These are phyloP conservation scores for Drosophila truncata DNA, from an alignment of 1,140 invertebrate species.

Conservation along the genomic window DNA sequence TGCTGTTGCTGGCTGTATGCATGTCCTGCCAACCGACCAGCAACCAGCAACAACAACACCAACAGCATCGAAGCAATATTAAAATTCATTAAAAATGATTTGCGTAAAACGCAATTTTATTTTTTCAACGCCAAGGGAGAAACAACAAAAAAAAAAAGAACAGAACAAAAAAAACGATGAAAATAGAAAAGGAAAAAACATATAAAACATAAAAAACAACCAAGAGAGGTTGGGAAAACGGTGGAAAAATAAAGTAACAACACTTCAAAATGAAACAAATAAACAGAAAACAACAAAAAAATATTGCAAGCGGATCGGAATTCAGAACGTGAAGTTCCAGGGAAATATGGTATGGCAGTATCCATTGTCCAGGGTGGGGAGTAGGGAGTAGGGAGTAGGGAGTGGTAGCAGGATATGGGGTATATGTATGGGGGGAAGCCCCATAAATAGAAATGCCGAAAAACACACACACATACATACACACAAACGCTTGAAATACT, in stretches of 20 bases:
- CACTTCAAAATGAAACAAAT: conserved; percentile 65
- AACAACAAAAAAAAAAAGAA: conserved; percentile 7
- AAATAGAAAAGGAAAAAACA: conserved; percentile 28
- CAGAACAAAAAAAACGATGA: conserved; percentile 8
- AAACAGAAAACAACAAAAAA: conserved; percentile 38
- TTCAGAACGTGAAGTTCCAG: conserved; percentile 1
- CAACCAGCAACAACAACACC: conserved; percentile 20
- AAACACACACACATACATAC: background rate
- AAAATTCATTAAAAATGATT: conserved; percentile 85
- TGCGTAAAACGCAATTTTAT: conserved; percentile 84
- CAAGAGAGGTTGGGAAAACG: background rate
- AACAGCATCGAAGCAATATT: conserved; percentile 60
- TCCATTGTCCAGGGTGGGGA: background rate
- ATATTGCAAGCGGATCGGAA: conserved; percentile 27
- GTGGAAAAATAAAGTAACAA: conserved; percentile 58
- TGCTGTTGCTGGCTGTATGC: conserved; percentile 40
- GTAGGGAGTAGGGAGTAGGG: background rate
- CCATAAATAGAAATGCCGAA: conserved; percentile 16
- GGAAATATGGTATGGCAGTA: conserved; percentile 10
- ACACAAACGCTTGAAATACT: background rate
- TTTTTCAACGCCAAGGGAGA: conserved; percentile 59
- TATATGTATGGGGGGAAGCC: conserved; percentile 3
- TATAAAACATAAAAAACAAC: conserved; percentile 44
- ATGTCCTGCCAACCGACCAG: conserved; percentile 29
- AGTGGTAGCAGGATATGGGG: background rate